Evolutionary conservation across 1,140 invertebrate genomes (phyloP).

Genomic region (Pissodes strobi): DNA sequence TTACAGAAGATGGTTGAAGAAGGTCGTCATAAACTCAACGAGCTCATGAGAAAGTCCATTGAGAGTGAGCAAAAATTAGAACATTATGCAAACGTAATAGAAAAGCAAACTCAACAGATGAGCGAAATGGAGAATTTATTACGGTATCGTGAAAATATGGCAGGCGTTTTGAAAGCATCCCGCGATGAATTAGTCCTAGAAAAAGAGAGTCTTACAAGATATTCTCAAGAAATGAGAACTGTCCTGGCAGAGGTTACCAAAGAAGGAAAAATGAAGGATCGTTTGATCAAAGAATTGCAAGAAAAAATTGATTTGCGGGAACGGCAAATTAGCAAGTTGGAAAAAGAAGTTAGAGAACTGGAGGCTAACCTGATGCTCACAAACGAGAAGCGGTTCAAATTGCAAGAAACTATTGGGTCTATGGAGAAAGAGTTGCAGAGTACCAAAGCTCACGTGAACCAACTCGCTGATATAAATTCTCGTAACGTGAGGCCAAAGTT

Average conservation of each 20-base stretch:
- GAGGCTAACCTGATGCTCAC: conserved; percentile 45
- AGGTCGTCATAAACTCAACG: conserved; percentile 36
- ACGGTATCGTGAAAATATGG: conserved; percentile 46
- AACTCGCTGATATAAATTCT: conserved; percentile 42
- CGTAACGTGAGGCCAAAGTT: conserved; percentile 39
- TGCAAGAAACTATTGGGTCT: conserved; percentile 47
- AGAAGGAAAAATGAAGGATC: conserved; percentile 38
- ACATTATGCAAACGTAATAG: conserved; percentile 45
- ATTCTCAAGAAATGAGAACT: conserved; percentile 46
- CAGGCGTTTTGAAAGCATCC: conserved; percentile 47
- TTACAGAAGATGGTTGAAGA: conserved; percentile 40
- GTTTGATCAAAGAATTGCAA: conserved; percentile 45
- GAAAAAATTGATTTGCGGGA: conserved; percentile 39
- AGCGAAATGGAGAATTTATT: conserved; percentile 48
- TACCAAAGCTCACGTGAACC: conserved; percentile 46
- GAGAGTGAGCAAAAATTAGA: conserved; percentile 50
- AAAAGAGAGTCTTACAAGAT: conserved; percentile 47
- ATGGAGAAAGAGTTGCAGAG: conserved; percentile 51
- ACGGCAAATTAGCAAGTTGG: conserved; percentile 33
- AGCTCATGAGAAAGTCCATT: conserved; percentile 44
- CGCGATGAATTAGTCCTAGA: conserved; percentile 48
- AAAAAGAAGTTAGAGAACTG: conserved; percentile 45
- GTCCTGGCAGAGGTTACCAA: conserved; percentile 42
- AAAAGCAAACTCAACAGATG: conserved; percentile 46
- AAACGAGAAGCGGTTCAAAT: conserved; percentile 49